Conservation (phyloP, 1,140 invertebrate genomes). For the Calliopsis andreniformis region DNA sequence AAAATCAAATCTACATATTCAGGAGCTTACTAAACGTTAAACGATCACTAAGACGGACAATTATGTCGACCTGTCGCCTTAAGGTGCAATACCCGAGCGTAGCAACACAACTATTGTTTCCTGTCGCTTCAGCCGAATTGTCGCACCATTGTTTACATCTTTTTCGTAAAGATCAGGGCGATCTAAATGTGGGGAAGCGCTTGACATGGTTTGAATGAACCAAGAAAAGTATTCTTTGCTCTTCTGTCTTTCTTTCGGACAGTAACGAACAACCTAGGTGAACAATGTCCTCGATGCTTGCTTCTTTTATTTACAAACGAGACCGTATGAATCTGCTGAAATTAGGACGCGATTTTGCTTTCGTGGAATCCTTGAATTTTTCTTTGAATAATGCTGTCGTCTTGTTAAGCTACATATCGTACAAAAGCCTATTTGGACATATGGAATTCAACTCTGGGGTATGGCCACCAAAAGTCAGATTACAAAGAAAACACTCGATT, state of each 20-base stretch:
- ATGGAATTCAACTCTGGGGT: too few species aligned
- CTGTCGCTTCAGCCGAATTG: slow-evolving; percentile 44
- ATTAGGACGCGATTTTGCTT: background rate
- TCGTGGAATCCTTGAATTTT: background rate
- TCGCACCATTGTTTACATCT: slow-evolving; percentile 62
- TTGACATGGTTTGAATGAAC: slow-evolving; percentile 57
- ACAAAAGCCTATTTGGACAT: too few species aligned
- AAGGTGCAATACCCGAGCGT: slow-evolving; percentile 52
- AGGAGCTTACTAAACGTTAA: background rate
- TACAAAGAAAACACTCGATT: too few species aligned
- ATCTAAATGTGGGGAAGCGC: slow-evolving; percentile 49
- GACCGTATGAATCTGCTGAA: slow-evolving; percentile 10
- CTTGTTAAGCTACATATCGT: too few species aligned
- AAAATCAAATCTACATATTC: too few species aligned
- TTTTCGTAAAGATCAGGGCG: slow-evolving; percentile 50
- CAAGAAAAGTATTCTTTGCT: slow-evolving; percentile 41
- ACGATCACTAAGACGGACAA: slow-evolving; percentile 34
- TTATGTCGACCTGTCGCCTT: slow-evolving; percentile 56
- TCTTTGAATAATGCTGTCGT: background rate
- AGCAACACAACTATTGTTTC: slow-evolving; percentile 50
- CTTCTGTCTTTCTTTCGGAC: background rate
- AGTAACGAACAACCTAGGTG: background rate
- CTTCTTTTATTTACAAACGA: background rate
- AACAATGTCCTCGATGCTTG: slow-evolving; percentile 25
- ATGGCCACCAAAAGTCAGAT: too few species aligned